Evolutionary conservation across 2,888 invertebrate genomes (phyloP).

Genomic region (Adelphocoris suturalis): DNA sequence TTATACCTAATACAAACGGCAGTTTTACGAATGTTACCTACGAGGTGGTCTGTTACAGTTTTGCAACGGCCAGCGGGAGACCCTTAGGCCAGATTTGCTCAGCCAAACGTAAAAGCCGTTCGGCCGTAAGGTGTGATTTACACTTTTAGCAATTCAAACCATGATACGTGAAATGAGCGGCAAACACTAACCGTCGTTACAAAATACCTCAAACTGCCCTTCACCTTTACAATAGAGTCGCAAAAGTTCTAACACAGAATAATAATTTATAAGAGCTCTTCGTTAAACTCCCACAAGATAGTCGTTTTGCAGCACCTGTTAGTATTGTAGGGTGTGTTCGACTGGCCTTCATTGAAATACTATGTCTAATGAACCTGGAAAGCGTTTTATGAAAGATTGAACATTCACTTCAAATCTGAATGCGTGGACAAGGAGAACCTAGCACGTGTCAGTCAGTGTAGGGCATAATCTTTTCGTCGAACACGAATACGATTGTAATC

Average conservation of each 20-base stretch:
- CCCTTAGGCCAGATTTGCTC: slow-evolving; percentile 49
- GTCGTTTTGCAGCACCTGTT: too few relatives aligned
- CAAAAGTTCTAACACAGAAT: neutral
- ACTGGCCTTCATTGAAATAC: too few relatives aligned
- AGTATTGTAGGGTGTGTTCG: too few relatives aligned
- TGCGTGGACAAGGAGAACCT: too few relatives aligned
- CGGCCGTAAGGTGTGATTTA: slow-evolving; percentile 56
- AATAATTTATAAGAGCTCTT: too few relatives aligned
- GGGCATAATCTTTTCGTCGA: too few relatives aligned
- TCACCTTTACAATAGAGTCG: neutral
- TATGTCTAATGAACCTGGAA: too few relatives aligned
- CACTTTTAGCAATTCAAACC: slow-evolving; percentile 21
- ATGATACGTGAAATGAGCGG: slow-evolving; percentile 58
- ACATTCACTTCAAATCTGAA: too few relatives aligned
- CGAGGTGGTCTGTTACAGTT: slow-evolving; percentile 9
- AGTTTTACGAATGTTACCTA: neutral
- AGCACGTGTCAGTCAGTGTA: too few relatives aligned
- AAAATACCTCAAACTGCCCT: slow-evolving; percentile 16
- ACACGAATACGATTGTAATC: too few relatives aligned
- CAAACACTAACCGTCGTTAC: neutral
- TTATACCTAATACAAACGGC: slow-evolving; percentile 5
- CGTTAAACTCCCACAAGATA: too few relatives aligned
- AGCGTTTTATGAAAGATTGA: too few relatives aligned
- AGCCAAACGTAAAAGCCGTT: slow-evolving; percentile 46
- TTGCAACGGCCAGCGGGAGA: neutral